Conservation (phyloP, 2,797 vertebrate genomes). For the Trichosurus vulpecula region DNA sequence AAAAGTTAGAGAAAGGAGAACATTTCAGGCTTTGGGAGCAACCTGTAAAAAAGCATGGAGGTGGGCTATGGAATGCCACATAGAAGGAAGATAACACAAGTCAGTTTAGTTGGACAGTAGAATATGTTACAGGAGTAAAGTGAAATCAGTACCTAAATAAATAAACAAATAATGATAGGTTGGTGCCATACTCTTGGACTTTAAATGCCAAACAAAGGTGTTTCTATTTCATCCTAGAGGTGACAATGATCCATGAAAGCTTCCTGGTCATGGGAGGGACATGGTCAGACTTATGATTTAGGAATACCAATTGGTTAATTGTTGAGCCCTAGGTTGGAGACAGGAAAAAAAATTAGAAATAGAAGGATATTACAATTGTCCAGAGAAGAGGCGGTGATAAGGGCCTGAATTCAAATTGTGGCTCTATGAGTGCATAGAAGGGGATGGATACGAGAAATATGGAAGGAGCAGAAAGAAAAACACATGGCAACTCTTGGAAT, state of each 20-base stretch:
- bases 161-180: background rate
- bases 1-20: background rate
- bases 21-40: background rate
- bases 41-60: background rate
- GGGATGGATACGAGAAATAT: background rate
- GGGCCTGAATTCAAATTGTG: background rate
- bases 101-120: background rate
- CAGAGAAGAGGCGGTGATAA: background rate
- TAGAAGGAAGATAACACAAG: background rate
- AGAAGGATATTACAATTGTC: background rate
- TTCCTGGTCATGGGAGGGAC: background rate
- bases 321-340: background rate
- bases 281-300: background rate
- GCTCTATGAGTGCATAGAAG: background rate
- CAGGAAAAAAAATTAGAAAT: background rate
- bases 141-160: background rate
- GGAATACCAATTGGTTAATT: background rate
- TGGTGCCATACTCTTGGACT: background rate
- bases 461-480: background rate
- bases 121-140: background rate
- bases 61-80: background rate
- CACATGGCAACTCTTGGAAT: background rate
- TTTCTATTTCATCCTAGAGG: background rate
- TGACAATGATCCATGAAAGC: background rate
- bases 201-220: background rate